These are phyloP conservation scores for Halocaridina rubra DNA, from an alignment of 2,888 invertebrate species.

Conservation along the genomic window DNA sequence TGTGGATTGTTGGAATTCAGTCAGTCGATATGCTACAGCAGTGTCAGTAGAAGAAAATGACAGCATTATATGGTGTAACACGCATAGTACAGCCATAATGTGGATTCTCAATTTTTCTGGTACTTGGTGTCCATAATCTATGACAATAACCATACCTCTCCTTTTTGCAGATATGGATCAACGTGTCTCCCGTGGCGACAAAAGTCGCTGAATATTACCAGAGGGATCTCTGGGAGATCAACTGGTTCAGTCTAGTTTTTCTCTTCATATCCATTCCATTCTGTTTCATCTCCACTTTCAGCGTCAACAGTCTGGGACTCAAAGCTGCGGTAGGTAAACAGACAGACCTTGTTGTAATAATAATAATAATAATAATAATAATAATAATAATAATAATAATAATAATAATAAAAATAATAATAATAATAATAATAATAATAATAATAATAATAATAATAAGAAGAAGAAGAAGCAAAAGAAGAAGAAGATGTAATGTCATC, in stretches of 20 bases:
- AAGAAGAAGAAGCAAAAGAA: too few relatives aligned
- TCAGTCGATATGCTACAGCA: too few relatives aligned
- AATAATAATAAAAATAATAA: neutral
- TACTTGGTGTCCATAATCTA: neutral
- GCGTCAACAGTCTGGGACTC: slow-evolving; percentile 50
- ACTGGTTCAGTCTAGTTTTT: slow-evolving; percentile 58
- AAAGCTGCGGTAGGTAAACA: slow-evolving; percentile 47
- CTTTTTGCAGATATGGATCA: slow-evolving; percentile 58
- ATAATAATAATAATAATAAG: neutral
- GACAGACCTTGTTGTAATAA: too few relatives aligned
- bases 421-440: neutral
- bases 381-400: neutral
- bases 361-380: too few relatives aligned
- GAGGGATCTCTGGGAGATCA: slow-evolving; percentile 18
- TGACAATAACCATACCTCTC: neutral
- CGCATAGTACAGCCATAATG: too few relatives aligned
- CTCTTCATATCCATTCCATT: slow-evolving; percentile 60
- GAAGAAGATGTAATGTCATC: too few relatives aligned
- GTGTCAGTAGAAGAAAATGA: too few relatives aligned
- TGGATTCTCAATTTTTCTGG: too few relatives aligned
- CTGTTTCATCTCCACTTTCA: slow-evolving; percentile 54
- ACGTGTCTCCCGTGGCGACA: slow-evolving; percentile 46
- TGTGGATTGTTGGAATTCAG: too few relatives aligned
- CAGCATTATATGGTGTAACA: too few relatives aligned
- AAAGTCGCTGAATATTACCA: slow-evolving; percentile 40